A percentile compares a stretch with the other conserved stretches of the same genome.
These are phyloP conservation scores for Isaurus tuberculatus DNA, from an alignment of 92 coral and sea anemone genomes.

Conservation along the genomic window DNA sequence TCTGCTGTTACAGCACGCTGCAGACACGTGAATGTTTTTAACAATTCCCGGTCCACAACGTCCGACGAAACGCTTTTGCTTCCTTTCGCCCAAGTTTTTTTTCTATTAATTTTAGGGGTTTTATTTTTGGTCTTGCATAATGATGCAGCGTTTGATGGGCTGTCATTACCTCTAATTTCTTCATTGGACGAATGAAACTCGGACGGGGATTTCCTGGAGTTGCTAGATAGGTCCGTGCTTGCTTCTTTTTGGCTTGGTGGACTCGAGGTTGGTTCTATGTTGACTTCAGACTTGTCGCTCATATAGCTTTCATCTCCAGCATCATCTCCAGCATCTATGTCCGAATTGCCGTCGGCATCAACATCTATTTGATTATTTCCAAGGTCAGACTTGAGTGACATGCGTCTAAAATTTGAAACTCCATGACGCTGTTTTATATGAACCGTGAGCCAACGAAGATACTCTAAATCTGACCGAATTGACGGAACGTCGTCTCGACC, in stretches of 20 bases:
- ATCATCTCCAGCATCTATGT: not conserved
- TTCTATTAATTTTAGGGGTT: constrained; percentile 1
- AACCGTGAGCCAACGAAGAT: not conserved
- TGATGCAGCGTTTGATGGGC: not conserved
- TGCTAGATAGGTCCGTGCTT: not conserved
- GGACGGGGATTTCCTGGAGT: not conserved
- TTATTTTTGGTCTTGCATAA: constrained; percentile 2
- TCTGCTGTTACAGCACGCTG: not conserved
- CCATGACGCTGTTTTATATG: constrained; percentile 4
- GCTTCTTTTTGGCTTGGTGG: not conserved
- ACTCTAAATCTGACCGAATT: constrained; percentile 28
- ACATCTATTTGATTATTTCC: not conserved
- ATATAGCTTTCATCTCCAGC: not conserved
- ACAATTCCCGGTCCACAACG: not conserved
- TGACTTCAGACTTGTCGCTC: not conserved
- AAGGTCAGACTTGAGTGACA: not conserved
- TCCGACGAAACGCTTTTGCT: constrained; percentile 12
- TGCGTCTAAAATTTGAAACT: constrained; percentile 1
- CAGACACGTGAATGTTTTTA: not conserved
- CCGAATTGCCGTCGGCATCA: not conserved
- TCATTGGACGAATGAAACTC: not conserved
- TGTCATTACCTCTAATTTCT: not conserved
- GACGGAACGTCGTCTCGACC: constrained; percentile 19
- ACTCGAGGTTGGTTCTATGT: not conserved
- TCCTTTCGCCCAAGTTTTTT: not conserved